A percentile compares a stretch with the other conserved stretches of the same genome.
Conservation (phyloP, 1,140 invertebrate species). For the Apolygus lucorum region DNA sequence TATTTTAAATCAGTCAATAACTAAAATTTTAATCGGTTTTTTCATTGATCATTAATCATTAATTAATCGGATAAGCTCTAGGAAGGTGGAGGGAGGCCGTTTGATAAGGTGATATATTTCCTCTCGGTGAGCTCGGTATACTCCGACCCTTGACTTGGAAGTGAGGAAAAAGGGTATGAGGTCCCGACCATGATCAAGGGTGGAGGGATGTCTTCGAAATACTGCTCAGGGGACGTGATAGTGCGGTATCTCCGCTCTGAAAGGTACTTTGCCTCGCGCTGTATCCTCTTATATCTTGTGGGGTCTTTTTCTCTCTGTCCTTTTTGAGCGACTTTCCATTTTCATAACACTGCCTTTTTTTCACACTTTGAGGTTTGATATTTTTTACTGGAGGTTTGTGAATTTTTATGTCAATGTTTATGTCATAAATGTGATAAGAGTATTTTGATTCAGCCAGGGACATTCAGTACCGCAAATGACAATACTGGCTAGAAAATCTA, state of each 20-base stretch:
- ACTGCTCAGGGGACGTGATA: background rate
- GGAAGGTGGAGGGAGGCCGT: too few relatives aligned
- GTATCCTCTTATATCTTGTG: background rate
- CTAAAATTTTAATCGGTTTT: too few relatives aligned
- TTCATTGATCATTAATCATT: too few relatives aligned
- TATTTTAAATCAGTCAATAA: too few relatives aligned
- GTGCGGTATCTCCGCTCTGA: background rate
- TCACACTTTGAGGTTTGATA: constrained; percentile 8
- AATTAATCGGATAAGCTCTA: too few relatives aligned
- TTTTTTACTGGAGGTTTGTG: too few relatives aligned
- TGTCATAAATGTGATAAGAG: too few relatives aligned
- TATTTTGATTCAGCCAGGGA: too few relatives aligned
- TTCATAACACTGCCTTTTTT: background rate
- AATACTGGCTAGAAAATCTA: too few relatives aligned
- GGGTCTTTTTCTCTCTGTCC: background rate
- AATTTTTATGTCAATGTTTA: too few relatives aligned
- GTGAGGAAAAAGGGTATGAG: background rate
- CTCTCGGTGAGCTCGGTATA: background rate
- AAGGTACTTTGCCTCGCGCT: constrained; percentile 9
- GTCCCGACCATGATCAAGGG: background rate
- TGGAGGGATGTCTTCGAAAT: background rate
- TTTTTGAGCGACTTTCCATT: background rate
- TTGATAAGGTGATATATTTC: constrained; percentile 12
- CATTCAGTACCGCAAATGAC: too few relatives aligned
- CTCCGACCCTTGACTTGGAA: background rate